Percentiles rank a stretch among this genome's conserved stretches.
Evolutionary conservation across 2,797 vertebrate genomes (phyloP).

Genomic region (Nyctalus aviator): DNA sequence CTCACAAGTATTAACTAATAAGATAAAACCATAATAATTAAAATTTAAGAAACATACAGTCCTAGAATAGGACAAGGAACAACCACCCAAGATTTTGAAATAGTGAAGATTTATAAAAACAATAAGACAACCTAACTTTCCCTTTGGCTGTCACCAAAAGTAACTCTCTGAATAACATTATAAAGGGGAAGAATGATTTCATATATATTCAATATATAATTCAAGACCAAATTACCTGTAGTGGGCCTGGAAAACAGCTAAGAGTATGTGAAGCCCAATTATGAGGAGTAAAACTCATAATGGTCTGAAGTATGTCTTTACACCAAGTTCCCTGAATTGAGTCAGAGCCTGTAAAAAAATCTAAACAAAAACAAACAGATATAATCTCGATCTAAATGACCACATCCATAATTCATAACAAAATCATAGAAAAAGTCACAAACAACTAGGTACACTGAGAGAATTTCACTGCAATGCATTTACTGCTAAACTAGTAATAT

Average conservation of each 20-base stretch:
- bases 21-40: background rate
- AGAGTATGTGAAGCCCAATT: constrained; percentile 99
- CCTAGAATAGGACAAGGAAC: background rate
- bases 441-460: background rate
- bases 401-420: background rate
- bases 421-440: background rate
- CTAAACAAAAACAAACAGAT: constrained; percentile 86
- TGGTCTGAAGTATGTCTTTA: constrained; percentile 99
- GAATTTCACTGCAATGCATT: background rate
- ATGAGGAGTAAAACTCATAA: constrained; percentile 99
- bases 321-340: constrained; percentile 99
- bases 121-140: constrained; percentile 37
- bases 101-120: background rate
- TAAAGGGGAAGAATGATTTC: background rate
- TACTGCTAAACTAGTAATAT: background rate
- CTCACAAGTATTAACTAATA: constrained; percentile 20
- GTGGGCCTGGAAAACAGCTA: constrained; percentile 97
- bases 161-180: background rate
- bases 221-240: constrained; percentile 92
- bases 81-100: constrained; percentile 22
- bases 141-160: constrained; percentile 24
- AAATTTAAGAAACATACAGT: background rate
- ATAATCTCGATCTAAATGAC: constrained; percentile 38
- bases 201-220: background rate
- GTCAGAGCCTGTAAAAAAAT: constrained; percentile 99